A percentile compares a stretch with the other conserved stretches of the same genome.
phyloP scores from a whole-genome alignment of 2,888 invertebrate genomes.

The Eledona agricola region DNA sequence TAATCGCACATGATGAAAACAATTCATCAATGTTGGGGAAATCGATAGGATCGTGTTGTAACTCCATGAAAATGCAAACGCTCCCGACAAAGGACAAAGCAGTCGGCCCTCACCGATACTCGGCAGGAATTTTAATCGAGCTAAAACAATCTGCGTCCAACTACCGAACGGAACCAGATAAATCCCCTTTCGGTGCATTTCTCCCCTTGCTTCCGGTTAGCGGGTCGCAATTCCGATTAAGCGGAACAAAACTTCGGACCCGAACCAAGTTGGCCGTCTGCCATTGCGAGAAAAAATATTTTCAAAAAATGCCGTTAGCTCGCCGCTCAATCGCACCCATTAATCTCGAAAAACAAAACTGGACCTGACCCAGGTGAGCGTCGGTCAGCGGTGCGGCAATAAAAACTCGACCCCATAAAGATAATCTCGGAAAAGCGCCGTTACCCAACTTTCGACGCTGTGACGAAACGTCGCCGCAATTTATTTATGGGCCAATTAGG shows the following conservation, averaged over 20 bases:
- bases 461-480: too few relatives aligned
- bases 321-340: too few relatives aligned
- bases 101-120: slow-evolving; percentile 51
- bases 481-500: too few relatives aligned
- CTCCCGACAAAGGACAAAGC: slow-evolving; percentile 49
- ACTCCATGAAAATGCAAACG: slow-evolving; percentile 59
- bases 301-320: slow-evolving; percentile 21
- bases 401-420: slow-evolving; percentile 5
- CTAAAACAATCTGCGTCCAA: slow-evolving; percentile 62
- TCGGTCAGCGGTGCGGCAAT: neutral
- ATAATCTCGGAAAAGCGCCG: slow-evolving; percentile 4
- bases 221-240: slow-evolving; percentile 49
- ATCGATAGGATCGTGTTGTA: slow-evolving; percentile 53
- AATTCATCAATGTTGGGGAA: slow-evolving; percentile 61
- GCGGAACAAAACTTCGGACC: slow-evolving; percentile 41
- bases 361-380: too few relatives aligned
- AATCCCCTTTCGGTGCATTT: slow-evolving; percentile 59
- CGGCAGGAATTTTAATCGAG: slow-evolving; percentile 62
- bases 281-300: slow-evolving; percentile 31
- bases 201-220: slow-evolving; percentile 54
- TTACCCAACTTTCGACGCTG: too few relatives aligned
- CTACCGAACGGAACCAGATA: slow-evolving; percentile 59
- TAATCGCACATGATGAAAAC: slow-evolving; percentile 65
- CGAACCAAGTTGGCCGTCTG: slow-evolving; percentile 24
- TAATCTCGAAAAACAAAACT: too few relatives aligned